These are phyloP conservation scores for Anser brachyrhynchus DNA, from an alignment of 2,113 vertebrate genomes.

Conservation along the genomic window DNA sequence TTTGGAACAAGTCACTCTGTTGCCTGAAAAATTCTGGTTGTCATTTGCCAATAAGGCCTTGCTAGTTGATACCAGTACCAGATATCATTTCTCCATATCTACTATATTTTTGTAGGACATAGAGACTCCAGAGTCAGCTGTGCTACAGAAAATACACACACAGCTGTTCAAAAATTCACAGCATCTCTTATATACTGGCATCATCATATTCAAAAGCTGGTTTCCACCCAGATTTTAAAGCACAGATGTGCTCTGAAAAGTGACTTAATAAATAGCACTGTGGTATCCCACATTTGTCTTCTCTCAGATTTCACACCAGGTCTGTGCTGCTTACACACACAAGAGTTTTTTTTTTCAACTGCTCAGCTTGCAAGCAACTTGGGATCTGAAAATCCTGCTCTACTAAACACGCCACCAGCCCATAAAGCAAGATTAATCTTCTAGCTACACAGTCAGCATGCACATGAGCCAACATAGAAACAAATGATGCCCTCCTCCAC, in stretches of 20 bases:
- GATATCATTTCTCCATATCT: neutral
- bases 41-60: neutral
- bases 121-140: neutral
- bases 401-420: neutral
- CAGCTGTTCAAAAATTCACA: neutral
- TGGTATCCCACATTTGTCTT: neutral
- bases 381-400: neutral
- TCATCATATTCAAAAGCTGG: rapidly evolving
- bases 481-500: neutral
- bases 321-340: neutral
- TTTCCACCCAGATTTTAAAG: neutral
- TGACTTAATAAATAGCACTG: neutral
- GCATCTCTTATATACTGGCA: neutral
- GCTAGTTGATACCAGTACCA: neutral
- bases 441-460: neutral
- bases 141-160: neutral
- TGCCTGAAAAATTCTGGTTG: neutral
- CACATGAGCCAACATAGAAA: neutral
- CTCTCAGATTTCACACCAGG: neutral
- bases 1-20: neutral
- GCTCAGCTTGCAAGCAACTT: neutral
- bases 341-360: neutral
- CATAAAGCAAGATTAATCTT: neutral
- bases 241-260: neutral
- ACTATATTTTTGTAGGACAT: neutral